Percentiles rank a stretch among this genome's conserved stretches.
Evolutionary conservation across 2,888 invertebrate genomes (phyloP).

Genomic region (Luperina testacea): DNA sequence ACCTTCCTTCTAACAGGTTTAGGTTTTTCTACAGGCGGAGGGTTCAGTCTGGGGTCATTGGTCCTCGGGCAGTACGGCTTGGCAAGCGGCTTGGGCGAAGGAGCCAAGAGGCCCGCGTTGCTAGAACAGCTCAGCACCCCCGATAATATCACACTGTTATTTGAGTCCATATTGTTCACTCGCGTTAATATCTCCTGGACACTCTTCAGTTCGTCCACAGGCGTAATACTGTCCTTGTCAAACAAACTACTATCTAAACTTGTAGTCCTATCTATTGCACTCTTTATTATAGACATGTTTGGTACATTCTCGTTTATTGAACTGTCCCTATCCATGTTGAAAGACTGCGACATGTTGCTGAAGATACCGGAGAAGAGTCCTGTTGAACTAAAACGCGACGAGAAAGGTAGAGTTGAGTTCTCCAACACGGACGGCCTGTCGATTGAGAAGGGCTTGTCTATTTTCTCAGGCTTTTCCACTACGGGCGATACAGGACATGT

Average conservation of each 20-base stretch:
- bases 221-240: slow-evolving; percentile 82
- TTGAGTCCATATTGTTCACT: slow-evolving; percentile 89
- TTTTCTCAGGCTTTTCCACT: slow-evolving; percentile 63
- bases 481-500: slow-evolving; percentile 65
- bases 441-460: slow-evolving; percentile 67
- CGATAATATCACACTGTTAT: slow-evolving; percentile 87
- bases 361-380: slow-evolving; percentile 87
- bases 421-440: slow-evolving; percentile 80
- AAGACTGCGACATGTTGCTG: slow-evolving; percentile 82
- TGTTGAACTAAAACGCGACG: slow-evolving; percentile 83
- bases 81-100: slow-evolving; percentile 69
- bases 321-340: slow-evolving; percentile 77
- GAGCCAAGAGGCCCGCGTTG: slow-evolving; percentile 68
- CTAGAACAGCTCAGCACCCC: slow-evolving; percentile 84
- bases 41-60: slow-evolving; percentile 86
- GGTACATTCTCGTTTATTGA: slow-evolving; percentile 84
- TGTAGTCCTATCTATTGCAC: slow-evolving; percentile 89
- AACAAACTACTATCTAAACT: slow-evolving; percentile 86
- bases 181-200: slow-evolving; percentile 88
- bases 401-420: slow-evolving; percentile 78
- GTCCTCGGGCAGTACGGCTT: slow-evolving; percentile 75
- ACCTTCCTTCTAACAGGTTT: slow-evolving; percentile 90
- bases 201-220: slow-evolving; percentile 85
- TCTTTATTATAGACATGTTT: slow-evolving; percentile 87
- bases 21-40: slow-evolving; percentile 86